Base-by-base conservation (phyloP, 92 coral and sea anemone species). In the Parazoanthus swiftii region DNA sequence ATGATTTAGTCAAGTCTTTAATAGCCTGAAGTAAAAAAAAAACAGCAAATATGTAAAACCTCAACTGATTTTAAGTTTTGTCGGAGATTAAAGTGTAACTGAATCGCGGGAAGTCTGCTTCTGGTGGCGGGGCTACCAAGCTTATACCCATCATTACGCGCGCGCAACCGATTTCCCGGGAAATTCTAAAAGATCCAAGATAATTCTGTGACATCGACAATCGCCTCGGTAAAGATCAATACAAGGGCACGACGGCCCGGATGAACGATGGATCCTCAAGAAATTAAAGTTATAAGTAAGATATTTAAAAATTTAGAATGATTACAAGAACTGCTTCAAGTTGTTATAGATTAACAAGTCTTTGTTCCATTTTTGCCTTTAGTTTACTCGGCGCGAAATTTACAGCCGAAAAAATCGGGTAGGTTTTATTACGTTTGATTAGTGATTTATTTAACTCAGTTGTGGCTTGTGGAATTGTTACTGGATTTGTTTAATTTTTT, bases 351-450 rank as follows among this genome's bases (percentile, higher is more conserved):
- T 26, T 39, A 78, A 18, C 18, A 48, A 46, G 18, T 6, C 36
- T 33, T 71, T 25, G 21, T 66, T 6, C 84, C 13, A 80, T 13
- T 15, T 82, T 81, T 37, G 8, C 6, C 81, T 77, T 15, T 51
- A 97, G 99, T 95, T 90, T 97, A 97, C 72, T 92, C 95, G 13
- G 99, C 98, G 8, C 79, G 98, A 75, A 95, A 97, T 92, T 82
- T 97, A 74, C 98, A 93, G 79, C 92, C 98, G 2, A 97, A 92
- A 83, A 90, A 77, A 66, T 87, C 89, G 76, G 93, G 93, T 54
- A n/a, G 8, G 59, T 21, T 58, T 66, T 54, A 14, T 26, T 10
- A 74, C 46, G 11, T 68, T 67, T 66, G 15, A 35, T 26, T 39
- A 25, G 48, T 23, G 33, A 36, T 10, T 51, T 36, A 4, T 16